Evolutionary conservation across 2,888 invertebrate species (phyloP), one percentile per base, ranked within the genome.

Genomic region (Eristalis tenax): DNA sequence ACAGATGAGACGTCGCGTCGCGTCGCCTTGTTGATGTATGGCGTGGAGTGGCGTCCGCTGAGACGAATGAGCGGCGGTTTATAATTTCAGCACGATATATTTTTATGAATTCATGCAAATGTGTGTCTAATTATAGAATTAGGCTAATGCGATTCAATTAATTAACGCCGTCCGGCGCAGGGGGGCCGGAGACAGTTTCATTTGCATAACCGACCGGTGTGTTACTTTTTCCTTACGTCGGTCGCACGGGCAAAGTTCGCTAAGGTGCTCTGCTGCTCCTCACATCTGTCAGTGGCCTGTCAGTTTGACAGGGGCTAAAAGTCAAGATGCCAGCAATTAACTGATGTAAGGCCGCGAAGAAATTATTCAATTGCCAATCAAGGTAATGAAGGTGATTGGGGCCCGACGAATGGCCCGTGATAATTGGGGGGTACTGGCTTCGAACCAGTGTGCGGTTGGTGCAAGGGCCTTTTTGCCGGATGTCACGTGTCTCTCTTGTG

Each of bases 151-250:
- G 63, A 78, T 74, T 57, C 83, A 78, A 70, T 50, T 63, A 69
- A 77, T 68, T 32, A 23, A 57, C 50, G 18, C 50, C 50, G 18
- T 8, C 50, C 18, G 40, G 40, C 1, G 15, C 2, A 18, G 43
- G 43, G n/a, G 43, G n/a, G 6, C 32, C 32, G 8, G 50, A 18
- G 8, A 8, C 8, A 43, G 50, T 1, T 61, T 70, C 43, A 75
- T 83, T 83, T 79, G 75, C 79, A 79, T 79, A 74, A 74, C 64
- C 26, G 23, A 23, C 35, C 71, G 65, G 61, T 61, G 65, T 38
- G 28, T 63, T 66, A 43, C 65, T 40, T 70, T 57, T 76, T 77
- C 71, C 50, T 50, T 50, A 50, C 50, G 50, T 18, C 50, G 50
- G 2, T 26, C 26, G n/a, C n/a, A 18, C 50, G 50, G 6, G 8